Percentiles rank a stretch among this genome's conserved stretches.
phyloP scores from a whole-genome alignment of 2,113 vertebrate genomes.

The Climacteris rufus region DNA sequence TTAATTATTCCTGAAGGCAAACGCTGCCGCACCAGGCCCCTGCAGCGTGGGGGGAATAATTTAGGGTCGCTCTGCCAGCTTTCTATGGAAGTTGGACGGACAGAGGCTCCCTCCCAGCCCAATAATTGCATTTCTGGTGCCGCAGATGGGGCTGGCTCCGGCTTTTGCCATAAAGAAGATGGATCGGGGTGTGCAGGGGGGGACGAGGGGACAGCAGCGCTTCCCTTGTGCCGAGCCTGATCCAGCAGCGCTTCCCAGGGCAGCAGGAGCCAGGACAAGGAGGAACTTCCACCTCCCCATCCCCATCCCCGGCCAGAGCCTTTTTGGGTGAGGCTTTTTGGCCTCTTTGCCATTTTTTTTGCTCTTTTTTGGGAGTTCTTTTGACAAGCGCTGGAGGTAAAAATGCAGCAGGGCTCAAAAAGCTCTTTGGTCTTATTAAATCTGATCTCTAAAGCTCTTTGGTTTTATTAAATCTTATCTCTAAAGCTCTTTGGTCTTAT shows the following conservation, averaged over 20 bases:
- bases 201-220: not conserved
- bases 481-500: no score
- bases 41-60: not conserved
- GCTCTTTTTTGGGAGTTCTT: no score
- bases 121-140: constrained; percentile 53
- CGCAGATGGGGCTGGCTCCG: constrained; percentile 48
- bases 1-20: constrained; percentile 4
- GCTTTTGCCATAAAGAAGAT: constrained; percentile 52
- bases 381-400: no score
- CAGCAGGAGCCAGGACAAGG: not conserved
- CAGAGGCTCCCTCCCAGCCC: not conserved
- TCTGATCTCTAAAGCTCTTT: no score
- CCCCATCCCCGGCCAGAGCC: not conserved
- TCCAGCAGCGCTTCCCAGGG: constrained; percentile 4
- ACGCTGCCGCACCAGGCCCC: not conserved
- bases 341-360: no score
- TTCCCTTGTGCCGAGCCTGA: not conserved
- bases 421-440: no score
- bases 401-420: no score
- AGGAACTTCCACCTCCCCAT: not conserved
- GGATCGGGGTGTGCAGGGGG: not conserved
- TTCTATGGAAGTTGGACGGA: not conserved
- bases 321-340: no score
- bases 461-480: no score
- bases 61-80: not conserved